Conservation (phyloP, 2,113 vertebrate species). For the Gymnobelideus leadbeateri region DNA sequence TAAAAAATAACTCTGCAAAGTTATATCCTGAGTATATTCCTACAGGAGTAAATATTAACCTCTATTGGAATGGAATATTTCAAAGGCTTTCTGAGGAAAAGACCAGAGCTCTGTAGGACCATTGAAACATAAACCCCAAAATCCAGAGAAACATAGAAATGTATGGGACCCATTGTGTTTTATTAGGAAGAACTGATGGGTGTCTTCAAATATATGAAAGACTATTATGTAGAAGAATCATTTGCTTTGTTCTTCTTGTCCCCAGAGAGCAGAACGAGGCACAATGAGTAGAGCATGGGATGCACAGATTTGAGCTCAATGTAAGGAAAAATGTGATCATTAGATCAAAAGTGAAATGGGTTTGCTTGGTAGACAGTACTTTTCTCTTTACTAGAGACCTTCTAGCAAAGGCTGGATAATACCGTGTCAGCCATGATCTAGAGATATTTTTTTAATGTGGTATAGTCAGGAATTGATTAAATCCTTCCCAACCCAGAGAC, state of each 20-base stretch:
- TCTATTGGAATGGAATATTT: neutral
- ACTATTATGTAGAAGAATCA: neutral
- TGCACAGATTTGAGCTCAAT: neutral
- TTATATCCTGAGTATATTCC: neutral
- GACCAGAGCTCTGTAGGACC: neutral
- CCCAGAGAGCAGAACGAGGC: neutral
- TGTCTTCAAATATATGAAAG: neutral
- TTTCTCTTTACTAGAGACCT: neutral
- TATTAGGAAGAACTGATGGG: neutral
- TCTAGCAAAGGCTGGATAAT: neutral
- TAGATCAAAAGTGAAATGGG: neutral
- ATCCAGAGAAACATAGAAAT: neutral
- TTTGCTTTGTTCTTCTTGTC: neutral
- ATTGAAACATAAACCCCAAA: neutral
- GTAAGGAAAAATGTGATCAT: neutral
- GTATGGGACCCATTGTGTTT: neutral
- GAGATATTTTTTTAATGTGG: neutral
- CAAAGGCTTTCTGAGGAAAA: neutral
- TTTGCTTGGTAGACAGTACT: neutral
- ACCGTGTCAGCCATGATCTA: neutral
- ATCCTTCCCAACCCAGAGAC: neutral
- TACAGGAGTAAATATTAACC: neutral
- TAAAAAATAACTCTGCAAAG: neutral
- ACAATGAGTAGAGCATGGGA: neutral
- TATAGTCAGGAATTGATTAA: neutral